These are phyloP conservation scores for Micrastur ruficollis DNA, from an alignment of 2,797 vertebrate genomes.

Conservation along the genomic window DNA sequence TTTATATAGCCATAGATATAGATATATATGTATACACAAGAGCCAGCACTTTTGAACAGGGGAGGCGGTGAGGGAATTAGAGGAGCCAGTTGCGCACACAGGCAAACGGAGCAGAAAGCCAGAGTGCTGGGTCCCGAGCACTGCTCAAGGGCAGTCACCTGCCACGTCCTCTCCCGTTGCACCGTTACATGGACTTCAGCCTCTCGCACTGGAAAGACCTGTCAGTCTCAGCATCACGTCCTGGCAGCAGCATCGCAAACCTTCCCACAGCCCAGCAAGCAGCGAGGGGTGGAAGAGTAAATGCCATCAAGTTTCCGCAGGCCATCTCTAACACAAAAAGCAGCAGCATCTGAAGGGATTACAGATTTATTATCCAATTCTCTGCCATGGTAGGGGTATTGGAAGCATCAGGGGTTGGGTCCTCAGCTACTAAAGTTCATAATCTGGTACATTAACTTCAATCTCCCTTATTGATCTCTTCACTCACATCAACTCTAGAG, in stretches of 20 bases:
- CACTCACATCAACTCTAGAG: neutral
- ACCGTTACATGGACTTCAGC: neutral
- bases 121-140: neutral
- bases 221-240: neutral
- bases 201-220: neutral
- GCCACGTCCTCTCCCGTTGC: fast-evolving
- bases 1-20: too few relatives aligned
- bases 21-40: neutral
- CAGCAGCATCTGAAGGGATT: neutral
- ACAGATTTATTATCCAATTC: neutral
- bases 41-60: neutral
- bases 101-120: neutral
- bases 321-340: neutral
- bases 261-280: neutral
- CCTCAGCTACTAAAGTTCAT: neutral
- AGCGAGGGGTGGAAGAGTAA: neutral
- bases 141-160: neutral
- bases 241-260: neutral
- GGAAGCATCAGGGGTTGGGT: neutral
- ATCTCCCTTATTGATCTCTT: neutral
- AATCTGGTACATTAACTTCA: neutral
- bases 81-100: fast-evolving
- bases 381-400: neutral
- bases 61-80: neutral
- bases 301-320: neutral